phyloP scores from a whole-genome alignment of 2,888 invertebrate genomes.

The Aradus depressus region DNA sequence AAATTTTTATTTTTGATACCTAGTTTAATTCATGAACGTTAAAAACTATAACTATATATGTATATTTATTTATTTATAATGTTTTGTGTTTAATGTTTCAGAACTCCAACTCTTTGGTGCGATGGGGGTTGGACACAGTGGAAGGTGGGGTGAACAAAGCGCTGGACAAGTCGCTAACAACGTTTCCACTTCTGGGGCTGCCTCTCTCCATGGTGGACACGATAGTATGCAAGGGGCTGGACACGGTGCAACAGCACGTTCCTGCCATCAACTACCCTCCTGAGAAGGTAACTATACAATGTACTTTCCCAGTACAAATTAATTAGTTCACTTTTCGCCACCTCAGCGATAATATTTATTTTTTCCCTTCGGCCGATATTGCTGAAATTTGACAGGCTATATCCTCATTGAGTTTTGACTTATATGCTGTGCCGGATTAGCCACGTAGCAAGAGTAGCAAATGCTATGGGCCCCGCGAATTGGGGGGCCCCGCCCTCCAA shows the following conservation, averaged over 20 bases:
- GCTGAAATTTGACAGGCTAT: too few species aligned
- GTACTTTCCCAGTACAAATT: too few species aligned
- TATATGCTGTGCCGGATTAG: too few species aligned
- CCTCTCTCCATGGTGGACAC: slow-evolving; percentile 62
- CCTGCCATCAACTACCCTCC: slow-evolving; percentile 76
- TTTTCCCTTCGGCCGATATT: too few species aligned
- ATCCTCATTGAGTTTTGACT: too few species aligned
- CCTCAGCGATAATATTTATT: too few species aligned
- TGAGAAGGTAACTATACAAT: slow-evolving; percentile 67
- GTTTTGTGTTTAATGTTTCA: slow-evolving; percentile 37
- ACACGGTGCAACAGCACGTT: slow-evolving; percentile 70
- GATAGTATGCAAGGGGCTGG: slow-evolving; percentile 70
- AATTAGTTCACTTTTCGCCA: too few species aligned
- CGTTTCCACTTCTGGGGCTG: slow-evolving; percentile 56
- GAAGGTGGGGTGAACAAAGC: slow-evolving; percentile 62
- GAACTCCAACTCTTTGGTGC: slow-evolving; percentile 58
- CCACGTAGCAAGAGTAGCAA: too few species aligned
- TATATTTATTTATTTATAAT: background rate
- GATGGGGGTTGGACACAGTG: slow-evolving; percentile 64
- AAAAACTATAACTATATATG: background rate
- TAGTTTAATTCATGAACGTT: background rate
- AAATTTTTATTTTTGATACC: too few species aligned
- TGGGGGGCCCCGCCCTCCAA: too few species aligned
- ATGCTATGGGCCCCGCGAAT: too few species aligned
- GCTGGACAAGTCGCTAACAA: slow-evolving; percentile 60